Conservation (phyloP, 2,113 vertebrate genomes). For the Ophthalmolycus amberensis region DNA sequence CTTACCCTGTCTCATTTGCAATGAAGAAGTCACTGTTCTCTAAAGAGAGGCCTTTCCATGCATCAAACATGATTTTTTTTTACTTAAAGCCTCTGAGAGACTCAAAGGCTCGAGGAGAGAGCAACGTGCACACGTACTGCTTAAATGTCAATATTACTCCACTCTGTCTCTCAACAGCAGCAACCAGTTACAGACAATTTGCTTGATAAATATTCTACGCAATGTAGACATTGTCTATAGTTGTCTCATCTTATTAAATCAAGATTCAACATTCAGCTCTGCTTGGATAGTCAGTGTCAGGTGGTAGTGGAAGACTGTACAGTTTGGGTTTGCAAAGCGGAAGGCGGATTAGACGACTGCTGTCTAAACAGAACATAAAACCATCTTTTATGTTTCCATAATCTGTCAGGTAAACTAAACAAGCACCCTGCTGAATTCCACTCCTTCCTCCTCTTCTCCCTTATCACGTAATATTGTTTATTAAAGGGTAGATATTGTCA, state of each 20-base stretch:
- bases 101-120: neutral
- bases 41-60: neutral
- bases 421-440: neutral
- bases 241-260: neutral
- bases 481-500: conserved; percentile 40
- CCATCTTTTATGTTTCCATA: conserved; percentile 10
- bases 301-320: neutral
- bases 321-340: neutral
- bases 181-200: neutral
- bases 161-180: neutral
- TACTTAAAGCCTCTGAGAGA: neutral
- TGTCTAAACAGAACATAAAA: conserved; percentile 12
- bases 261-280: neutral
- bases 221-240: too few species aligned
- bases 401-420: conserved; percentile 6
- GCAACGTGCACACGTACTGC: neutral
- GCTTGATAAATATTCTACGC: neutral
- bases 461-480: conserved; percentile 42
- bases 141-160: neutral
- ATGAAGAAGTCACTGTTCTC: neutral
- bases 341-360: neutral
- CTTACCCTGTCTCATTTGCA: neutral
- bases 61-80: neutral
- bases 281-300: neutral
- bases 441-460: neutral